Percentiles rank a stretch among this genome's conserved stretches.
Evolutionary conservation across 2,113 vertebrate genomes (phyloP).

Genomic region (Lophotis ruficrista): DNA sequence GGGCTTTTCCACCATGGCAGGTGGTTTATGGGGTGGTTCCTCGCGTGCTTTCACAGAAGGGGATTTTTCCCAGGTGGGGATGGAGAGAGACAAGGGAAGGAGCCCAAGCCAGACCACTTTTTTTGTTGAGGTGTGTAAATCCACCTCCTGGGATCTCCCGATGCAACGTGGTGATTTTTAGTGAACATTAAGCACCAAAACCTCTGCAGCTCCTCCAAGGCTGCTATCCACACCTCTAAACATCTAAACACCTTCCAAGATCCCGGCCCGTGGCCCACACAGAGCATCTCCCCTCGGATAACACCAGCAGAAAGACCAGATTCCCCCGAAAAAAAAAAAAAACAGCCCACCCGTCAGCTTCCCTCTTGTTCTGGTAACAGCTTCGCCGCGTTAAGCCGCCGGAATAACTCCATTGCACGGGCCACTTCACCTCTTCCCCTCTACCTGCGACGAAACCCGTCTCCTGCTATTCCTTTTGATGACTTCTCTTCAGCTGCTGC

Average conservation of each 20-base stretch:
- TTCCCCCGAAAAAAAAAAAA: not conserved
- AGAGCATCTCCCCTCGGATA: no score
- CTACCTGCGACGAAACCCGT: constrained; percentile 60
- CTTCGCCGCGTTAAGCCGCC: not conserved
- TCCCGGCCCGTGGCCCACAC: not conserved
- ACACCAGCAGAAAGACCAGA: not conserved
- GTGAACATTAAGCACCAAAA: not conserved
- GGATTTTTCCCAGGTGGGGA: not conserved
- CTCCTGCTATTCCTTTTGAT: constrained; percentile 71
- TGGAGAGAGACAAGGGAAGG: not conserved
- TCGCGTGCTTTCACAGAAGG: not conserved
- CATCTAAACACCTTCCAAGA: not conserved
- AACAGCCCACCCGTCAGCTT: not conserved
- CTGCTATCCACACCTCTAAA: not conserved
- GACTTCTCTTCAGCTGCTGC: constrained; percentile 72
- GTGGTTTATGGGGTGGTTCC: not conserved
- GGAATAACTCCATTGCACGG: not conserved
- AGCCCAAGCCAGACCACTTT: not conserved
- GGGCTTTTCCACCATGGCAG: not conserved
- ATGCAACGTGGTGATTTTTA: not conserved
- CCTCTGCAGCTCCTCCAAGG: not conserved
- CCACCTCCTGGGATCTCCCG: fast-evolving
- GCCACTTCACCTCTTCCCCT: constrained; percentile 26
- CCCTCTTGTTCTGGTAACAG: not conserved
- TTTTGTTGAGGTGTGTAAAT: not conserved